Percentiles rank a stretch among this genome's conserved stretches.
Conservation (phyloP, 2,113 vertebrate genomes). For the Eira barbara region DNA sequence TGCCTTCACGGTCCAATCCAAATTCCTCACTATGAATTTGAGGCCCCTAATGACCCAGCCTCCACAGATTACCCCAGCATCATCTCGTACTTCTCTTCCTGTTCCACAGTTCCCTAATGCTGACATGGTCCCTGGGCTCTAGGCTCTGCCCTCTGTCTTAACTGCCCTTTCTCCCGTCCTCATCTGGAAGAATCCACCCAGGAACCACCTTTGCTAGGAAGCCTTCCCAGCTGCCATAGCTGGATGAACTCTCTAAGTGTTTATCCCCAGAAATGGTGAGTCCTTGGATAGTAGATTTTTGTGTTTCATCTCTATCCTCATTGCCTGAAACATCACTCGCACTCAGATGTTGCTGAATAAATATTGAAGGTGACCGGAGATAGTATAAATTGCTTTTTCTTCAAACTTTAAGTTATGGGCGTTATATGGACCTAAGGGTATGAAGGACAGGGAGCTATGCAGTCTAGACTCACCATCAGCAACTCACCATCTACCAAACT, state of each 20-base stretch:
- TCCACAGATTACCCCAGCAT: not conserved
- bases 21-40: too few relatives aligned
- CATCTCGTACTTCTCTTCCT: not conserved
- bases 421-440: not conserved
- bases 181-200: not conserved
- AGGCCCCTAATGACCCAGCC: not conserved
- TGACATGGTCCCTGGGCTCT: not conserved
- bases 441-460: not conserved
- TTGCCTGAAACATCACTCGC: not conserved
- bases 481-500: not conserved
- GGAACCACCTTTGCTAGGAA: not conserved
- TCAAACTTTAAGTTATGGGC: not conserved
- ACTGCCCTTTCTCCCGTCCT: not conserved
- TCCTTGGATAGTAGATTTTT: not conserved
- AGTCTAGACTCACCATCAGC: not conserved
- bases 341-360: not conserved
- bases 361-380: not conserved
- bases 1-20: not conserved
- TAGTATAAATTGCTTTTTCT: not conserved
- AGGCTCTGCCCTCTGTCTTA: not conserved
- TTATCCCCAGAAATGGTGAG: not conserved
- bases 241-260: not conserved
- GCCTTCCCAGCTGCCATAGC: fast-evolving
- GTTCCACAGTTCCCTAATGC: not conserved
- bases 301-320: not conserved